Conservation (phyloP, 2,113 vertebrate genomes). For the Chelonoidis abingdonii region DNA sequence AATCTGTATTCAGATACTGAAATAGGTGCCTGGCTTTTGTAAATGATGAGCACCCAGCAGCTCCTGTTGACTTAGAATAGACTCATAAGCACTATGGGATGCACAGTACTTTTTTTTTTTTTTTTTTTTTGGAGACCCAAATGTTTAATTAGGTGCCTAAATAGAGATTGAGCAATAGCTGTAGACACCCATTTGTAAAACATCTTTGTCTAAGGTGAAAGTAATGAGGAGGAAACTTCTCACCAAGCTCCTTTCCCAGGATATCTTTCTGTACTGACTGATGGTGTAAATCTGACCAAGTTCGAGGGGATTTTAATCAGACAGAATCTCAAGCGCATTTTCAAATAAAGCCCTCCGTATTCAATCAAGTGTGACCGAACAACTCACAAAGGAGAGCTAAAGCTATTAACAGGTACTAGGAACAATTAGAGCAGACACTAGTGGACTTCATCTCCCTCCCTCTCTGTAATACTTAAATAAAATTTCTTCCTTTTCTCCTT, state of each 20-base stretch:
- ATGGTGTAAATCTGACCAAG: neutral
- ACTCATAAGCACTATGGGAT: neutral
- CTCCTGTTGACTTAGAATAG: neutral
- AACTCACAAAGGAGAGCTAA: neutral
- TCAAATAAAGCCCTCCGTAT: neutral
- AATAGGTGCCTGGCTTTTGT: neutral
- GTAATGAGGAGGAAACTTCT: conserved; percentile 6
- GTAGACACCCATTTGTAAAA: conserved; percentile 20
- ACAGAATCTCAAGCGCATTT: neutral
- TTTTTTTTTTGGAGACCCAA: neutral
- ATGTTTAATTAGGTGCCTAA: conserved; percentile 29
- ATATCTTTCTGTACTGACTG: neutral
- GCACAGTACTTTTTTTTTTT: neutral
- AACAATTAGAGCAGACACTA: conserved; percentile 40
- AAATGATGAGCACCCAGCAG: neutral
- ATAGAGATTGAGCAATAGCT: neutral
- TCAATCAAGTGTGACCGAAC: conserved; percentile 7
- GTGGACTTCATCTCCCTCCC: conserved; percentile 3
- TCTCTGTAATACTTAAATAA: conserved; percentile 33
- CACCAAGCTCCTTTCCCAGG: neutral
- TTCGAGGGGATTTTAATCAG: neutral
- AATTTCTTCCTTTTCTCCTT: conserved; percentile 19
- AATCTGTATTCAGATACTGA: neutral
- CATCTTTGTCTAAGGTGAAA: conserved; percentile 27
- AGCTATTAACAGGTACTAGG: conserved; percentile 38